Evolutionary conservation across 2,888 invertebrate species (phyloP).

Genomic region (Eledone cirrhosa): DNA sequence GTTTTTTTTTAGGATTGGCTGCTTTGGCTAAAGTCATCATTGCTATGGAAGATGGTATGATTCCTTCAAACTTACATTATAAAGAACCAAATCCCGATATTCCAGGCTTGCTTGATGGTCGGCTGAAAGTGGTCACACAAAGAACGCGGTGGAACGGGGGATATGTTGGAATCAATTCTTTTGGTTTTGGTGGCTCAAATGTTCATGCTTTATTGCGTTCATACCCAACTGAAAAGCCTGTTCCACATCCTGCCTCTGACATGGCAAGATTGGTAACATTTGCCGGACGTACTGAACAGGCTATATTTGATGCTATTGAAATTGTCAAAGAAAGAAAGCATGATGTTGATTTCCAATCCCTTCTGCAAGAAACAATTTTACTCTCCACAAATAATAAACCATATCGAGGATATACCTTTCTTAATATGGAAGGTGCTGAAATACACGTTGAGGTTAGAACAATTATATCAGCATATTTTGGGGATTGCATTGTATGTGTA

Average conservation of each 20-base stretch:
- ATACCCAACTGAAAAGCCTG: constrained; percentile 30
- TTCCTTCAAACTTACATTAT: constrained; percentile 93
- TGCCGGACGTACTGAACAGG: constrained; percentile 86
- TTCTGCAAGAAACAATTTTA: constrained; percentile 58
- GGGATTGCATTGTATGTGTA: too few species aligned
- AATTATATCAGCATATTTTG: neutral
- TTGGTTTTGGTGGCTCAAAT: constrained; percentile 90
- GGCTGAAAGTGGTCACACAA: constrained; percentile 86
- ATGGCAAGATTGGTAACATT: constrained; percentile 79
- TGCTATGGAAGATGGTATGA: constrained; percentile 88
- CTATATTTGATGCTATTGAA: constrained; percentile 77
- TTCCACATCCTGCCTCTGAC: constrained; percentile 63
- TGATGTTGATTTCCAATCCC: constrained; percentile 58
- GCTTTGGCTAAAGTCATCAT: constrained; percentile 90
- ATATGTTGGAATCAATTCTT: constrained; percentile 92
- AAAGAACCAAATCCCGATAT: constrained; percentile 87
- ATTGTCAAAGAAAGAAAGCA: constrained; percentile 74
- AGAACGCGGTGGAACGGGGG: constrained; percentile 89
- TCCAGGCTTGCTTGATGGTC: constrained; percentile 87
- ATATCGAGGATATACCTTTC: constrained; percentile 82
- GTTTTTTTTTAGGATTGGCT: constrained; percentile 75
- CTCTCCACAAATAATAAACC: constrained; percentile 77
- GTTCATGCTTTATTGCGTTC: constrained; percentile 70
- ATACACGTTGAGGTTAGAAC: constrained; percentile 32
- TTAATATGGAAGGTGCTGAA: constrained; percentile 70